phyloP scores from a whole-genome alignment of 2,113 vertebrate genomes.

The Melanostigma gelatinosum region DNA sequence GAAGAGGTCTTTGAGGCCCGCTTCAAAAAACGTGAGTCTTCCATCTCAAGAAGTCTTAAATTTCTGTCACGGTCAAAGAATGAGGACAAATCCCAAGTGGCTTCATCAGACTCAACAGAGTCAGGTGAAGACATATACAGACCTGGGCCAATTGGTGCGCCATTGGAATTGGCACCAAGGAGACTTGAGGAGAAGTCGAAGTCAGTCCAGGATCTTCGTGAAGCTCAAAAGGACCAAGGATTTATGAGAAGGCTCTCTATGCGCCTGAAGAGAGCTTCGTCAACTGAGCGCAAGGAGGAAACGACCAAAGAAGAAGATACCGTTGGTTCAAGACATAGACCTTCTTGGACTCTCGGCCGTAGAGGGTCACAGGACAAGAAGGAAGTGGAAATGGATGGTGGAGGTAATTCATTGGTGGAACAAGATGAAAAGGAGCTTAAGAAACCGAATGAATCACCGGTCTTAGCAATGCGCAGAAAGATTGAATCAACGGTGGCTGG shows the following conservation, averaged over 20 bases:
- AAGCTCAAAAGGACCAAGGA: constrained; percentile 89
- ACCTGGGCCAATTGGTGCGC: constrained; percentile 89
- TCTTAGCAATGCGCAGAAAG: constrained; percentile 88
- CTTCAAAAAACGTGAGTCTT: constrained; percentile 93
- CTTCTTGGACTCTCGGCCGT: constrained; percentile 86
- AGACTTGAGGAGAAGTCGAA: constrained; percentile 89
- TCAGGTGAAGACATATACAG: constrained; percentile 92
- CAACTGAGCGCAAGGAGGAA: constrained; percentile 86
- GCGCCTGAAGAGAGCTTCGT: constrained; percentile 88
- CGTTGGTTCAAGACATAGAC: constrained; percentile 74
- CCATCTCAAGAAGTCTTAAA: constrained; percentile 89
- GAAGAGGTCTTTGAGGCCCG: constrained; percentile 97
- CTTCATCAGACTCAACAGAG: constrained; percentile 51
- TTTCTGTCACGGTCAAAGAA: constrained; percentile 89
- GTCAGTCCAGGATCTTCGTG: constrained; percentile 92
- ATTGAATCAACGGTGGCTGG: constrained; percentile 93
- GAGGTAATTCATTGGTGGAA: constrained; percentile 58
- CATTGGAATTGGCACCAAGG: constrained; percentile 86
- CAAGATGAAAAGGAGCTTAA: constrained; percentile 72
- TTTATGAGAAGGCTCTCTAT: constrained; percentile 92
- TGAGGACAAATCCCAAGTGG: constrained; percentile 84
- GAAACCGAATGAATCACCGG: constrained; percentile 87
- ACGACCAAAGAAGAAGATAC: constrained; percentile 84
- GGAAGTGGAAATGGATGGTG: constrained; percentile 83
- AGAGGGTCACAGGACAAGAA: constrained; percentile 87